phyloP scores from a whole-genome alignment of 2,797 vertebrate genomes.

The Aldrovandia affinis region DNA sequence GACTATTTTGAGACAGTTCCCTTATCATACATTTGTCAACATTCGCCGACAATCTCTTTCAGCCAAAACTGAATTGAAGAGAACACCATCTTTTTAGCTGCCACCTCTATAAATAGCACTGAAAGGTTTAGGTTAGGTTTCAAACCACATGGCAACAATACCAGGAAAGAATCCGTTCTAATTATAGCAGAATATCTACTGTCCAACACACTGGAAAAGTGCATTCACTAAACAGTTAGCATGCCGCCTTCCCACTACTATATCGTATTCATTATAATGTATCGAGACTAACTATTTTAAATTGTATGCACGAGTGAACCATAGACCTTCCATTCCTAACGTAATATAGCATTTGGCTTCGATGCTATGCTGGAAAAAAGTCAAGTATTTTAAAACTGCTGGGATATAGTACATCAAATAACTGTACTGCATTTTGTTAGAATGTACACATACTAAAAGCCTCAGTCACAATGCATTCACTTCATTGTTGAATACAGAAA shows the following conservation, averaged over 20 bases:
- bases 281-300: too few relatives aligned
- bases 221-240: not conserved
- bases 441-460: too few relatives aligned
- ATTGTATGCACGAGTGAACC: not conserved
- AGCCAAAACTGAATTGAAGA: constrained; percentile 49
- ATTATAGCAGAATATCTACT: constrained; percentile 55
- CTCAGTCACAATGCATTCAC: too few relatives aligned
- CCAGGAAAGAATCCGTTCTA: constrained; percentile 68
- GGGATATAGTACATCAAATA: not conserved
- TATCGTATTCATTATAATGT: not conserved
- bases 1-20: not conserved
- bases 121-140: constrained; percentile 59
- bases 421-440: not conserved
- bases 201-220: not conserved
- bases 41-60: constrained; percentile 17
- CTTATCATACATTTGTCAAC: not conserved
- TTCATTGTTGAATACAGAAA: too few relatives aligned
- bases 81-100: constrained; percentile 39
- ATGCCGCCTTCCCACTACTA: not conserved
- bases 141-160: constrained; percentile 65
- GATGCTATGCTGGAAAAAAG: not conserved
- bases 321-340: not conserved
- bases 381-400: not conserved
- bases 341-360: not conserved
- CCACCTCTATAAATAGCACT: constrained; percentile 63